Evolutionary conservation across 2,888 invertebrate species (phyloP).

Genomic region (Platypus cylindrus): DNA sequence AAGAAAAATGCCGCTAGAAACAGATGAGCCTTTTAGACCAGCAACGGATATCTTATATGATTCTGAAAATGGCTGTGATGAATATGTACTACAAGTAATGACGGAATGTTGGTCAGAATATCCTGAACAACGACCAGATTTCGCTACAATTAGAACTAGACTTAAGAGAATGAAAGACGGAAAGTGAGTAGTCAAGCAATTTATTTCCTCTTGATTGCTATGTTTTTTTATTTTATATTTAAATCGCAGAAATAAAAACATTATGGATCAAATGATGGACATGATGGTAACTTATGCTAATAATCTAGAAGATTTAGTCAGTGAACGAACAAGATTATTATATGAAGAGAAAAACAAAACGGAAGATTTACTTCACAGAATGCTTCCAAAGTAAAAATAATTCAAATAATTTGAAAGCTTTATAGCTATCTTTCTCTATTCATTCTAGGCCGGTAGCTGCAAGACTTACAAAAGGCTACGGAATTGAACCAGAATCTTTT

Average conservation of each 20-base stretch:
- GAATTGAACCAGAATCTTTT: conserved; percentile 86
- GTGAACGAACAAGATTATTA: conserved; percentile 77
- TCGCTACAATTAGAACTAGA: conserved; percentile 60
- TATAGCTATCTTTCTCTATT: background rate
- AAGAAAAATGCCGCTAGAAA: conserved; percentile 52
- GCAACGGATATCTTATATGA: conserved; percentile 60
- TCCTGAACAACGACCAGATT: conserved; percentile 74
- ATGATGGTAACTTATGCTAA: conserved; percentile 96
- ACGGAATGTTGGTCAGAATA: conserved; percentile 83
- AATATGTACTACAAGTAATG: conserved; percentile 71
- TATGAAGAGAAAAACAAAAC: conserved; percentile 90
- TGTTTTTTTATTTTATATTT: conserved; percentile 1
- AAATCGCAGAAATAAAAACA: conserved; percentile 60
- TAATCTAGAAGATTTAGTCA: conserved; percentile 88
- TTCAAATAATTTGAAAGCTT: background rate
- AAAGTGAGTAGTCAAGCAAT: conserved; percentile 45
- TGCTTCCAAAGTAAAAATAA: conserved; percentile 74
- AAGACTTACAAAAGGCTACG: conserved; percentile 74
- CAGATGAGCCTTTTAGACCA: conserved; percentile 66
- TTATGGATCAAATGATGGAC: conserved; percentile 96
- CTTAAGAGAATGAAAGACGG: conserved; percentile 85
- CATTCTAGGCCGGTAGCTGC: conserved; percentile 69
- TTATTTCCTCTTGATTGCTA: background rate
- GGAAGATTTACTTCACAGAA: conserved; percentile 81
- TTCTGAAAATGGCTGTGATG: conserved; percentile 59